Evolutionary conservation across 30 jellyfish, hydroid and myxozoan species (phyloP).

Genomic region (Pseudorhiza aurosa): DNA sequence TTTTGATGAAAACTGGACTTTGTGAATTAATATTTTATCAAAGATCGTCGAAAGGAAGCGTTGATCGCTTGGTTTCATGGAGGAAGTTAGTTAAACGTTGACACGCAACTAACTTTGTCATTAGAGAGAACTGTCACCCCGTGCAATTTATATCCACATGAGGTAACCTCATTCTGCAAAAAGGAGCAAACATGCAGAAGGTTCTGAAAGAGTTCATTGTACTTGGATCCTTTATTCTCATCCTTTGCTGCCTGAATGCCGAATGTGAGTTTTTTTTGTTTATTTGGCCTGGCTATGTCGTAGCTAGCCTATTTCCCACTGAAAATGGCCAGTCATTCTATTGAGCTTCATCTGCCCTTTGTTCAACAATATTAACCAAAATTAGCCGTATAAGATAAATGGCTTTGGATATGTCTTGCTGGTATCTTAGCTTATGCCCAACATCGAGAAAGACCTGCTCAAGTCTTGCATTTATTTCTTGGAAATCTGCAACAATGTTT

Average conservation of each 20-base stretch:
- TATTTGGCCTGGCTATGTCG: too few relatives aligned
- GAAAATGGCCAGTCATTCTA: too few relatives aligned
- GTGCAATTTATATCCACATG: neutral
- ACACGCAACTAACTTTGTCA: neutral
- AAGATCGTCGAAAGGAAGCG: neutral
- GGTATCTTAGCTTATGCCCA: too few relatives aligned
- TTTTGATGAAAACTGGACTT: neutral
- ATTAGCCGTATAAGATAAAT: too few relatives aligned
- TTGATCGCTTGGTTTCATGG: conserved; percentile 16
- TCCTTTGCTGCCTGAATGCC: conserved; percentile 32
- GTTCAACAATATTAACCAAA: too few relatives aligned
- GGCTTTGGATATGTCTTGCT: too few relatives aligned
- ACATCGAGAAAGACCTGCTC: too few relatives aligned
- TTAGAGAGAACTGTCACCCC: neutral
- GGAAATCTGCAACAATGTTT: too few relatives aligned
- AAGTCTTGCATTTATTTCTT: too few relatives aligned
- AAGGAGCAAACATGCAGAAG: conserved; percentile 25
- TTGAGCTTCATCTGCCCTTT: too few relatives aligned
- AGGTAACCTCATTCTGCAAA: too few relatives aligned
- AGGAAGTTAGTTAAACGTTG: neutral
- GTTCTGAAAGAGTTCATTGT: conserved; percentile 35
- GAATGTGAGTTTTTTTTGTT: conserved; percentile 57
- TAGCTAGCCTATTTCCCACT: too few relatives aligned
- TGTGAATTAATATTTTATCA: neutral
- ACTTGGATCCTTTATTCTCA: conserved; percentile 33